Percentiles rank a stretch among this genome's conserved stretches.
These are phyloP conservation scores for Eidolon dupreanum DNA, from an alignment of 2,797 vertebrate species.

Conservation along the genomic window DNA sequence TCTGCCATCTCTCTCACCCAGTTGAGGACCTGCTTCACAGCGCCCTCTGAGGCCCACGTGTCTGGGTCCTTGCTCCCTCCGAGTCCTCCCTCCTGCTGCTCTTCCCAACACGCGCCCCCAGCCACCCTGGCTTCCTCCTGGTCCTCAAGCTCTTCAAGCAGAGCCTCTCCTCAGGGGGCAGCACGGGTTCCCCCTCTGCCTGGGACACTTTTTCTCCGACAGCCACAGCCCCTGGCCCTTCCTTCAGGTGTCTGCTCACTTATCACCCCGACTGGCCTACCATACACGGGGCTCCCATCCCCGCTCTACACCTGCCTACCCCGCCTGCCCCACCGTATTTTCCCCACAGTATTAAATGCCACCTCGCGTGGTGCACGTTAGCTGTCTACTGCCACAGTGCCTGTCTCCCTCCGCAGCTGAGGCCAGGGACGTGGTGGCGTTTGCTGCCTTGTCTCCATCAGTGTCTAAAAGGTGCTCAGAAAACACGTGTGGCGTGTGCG, in stretches of 20 bases:
- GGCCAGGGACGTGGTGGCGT: too few relatives aligned
- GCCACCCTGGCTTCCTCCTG: background rate
- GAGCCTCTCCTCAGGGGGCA: background rate
- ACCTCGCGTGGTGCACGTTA: rapidly evolving
- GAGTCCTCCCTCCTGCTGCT: background rate
- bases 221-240: too few relatives aligned
- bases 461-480: background rate
- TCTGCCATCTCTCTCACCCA: background rate
- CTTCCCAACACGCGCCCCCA: background rate
- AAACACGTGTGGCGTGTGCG: background rate
- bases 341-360: background rate
- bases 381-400: background rate
- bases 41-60: rapidly evolving
- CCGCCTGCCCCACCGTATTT: background rate
- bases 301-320: too few relatives aligned
- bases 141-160: background rate
- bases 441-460: background rate
- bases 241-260: background rate
- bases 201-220: background rate
- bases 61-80: background rate
- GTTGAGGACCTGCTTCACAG: too few relatives aligned
- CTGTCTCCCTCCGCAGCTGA: too few relatives aligned
- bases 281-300: background rate
- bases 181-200: background rate
- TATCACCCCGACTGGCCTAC: background rate